Evolutionary conservation across 35 echinoderm and acorn worm species (phyloP).

Genomic region (Acanthaster planci): DNA sequence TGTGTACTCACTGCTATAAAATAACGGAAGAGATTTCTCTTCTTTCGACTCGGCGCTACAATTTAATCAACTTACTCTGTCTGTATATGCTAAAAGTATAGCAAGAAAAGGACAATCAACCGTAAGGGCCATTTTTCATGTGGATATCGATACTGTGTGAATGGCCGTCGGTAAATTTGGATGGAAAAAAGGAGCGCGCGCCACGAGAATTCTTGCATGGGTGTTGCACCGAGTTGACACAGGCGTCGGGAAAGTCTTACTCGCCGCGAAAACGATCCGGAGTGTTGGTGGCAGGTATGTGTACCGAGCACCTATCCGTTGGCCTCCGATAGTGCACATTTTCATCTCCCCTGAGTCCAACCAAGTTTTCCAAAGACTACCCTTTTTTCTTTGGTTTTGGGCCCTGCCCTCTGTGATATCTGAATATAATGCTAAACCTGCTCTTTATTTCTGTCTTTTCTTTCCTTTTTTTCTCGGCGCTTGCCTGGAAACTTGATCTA

Average conservation of each 20-base stretch:
- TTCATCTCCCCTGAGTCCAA: not conserved
- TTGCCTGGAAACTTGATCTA: not conserved
- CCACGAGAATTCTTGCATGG: constrained; percentile 3
- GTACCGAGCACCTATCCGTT: constrained; percentile 8
- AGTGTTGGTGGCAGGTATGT: constrained; percentile 21
- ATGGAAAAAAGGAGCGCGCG: constrained; percentile 1
- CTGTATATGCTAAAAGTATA: not conserved
- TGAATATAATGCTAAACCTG: too few relatives aligned
- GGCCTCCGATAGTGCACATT: constrained; percentile 21
- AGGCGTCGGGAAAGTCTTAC: not conserved
- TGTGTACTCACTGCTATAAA: too few relatives aligned
- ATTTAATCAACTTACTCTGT: constrained; percentile 10
- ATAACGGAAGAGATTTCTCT: too few relatives aligned
- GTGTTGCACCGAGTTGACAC: constrained; percentile 7
- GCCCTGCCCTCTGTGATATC: not conserved
- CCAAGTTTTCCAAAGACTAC: constrained; percentile 22
- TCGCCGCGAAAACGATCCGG: constrained; percentile 13
- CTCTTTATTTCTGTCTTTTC: not conserved
- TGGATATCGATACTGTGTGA: not conserved
- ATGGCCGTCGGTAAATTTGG: not conserved
- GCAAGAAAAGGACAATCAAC: constrained; percentile 24
- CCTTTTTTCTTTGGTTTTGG: not conserved
- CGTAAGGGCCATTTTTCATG: not conserved
- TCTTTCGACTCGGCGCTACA: too few relatives aligned
- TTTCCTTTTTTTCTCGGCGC: not conserved